Evolutionary conservation across 2,888 invertebrate genomes (phyloP), one percentile per base, ranked within the genome.

Genomic region (Lottia scabra): DNA sequence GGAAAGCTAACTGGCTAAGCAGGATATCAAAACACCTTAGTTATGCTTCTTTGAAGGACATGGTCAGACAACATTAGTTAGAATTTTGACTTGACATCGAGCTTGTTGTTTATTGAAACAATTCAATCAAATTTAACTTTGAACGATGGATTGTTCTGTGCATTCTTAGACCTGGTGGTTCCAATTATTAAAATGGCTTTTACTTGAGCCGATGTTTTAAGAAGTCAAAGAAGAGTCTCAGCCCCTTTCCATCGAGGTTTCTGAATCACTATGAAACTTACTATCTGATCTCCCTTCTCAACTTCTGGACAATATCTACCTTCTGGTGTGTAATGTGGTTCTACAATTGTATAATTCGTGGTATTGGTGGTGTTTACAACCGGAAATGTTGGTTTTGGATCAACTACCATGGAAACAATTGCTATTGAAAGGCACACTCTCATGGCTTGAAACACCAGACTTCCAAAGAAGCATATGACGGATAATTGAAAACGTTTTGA

Each of bases 371-470:
- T 27, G n/a, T 43, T 13, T 16, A 26, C 5, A 26, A 15, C 19
- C 1, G 6, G 16, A 19, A 45, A 26, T 44, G 43, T 5, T 65
- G n/a, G n/a, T 43, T 10, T 43, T 5, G 26, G 30, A 16, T 27
- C 13, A 19, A 44, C 89, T 8, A 91, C 90, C 92, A 92, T 92
- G 78, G 91, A 91, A 5, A 92, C 88, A 68, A 92, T 88, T 1
- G 91, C 90, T 79, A 92, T 90, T 75, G 90, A 90, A 6, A 92
- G 85, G 80, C 91, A 91, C 70, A 91, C 89, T n/a, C 91, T 86
- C 85, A 91, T 83, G 64, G 91, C 93, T 92, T 80, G 93, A 91
- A 74, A 92, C 92, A 83, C 93, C 93, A 85, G 94, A 94, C 75
- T 79, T 62, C 81, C 78, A 67, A 83, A 75, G 73, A 81, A 83